phyloP scores from a whole-genome alignment of 2,888 invertebrate species.

The Drosophila birchii region DNA sequence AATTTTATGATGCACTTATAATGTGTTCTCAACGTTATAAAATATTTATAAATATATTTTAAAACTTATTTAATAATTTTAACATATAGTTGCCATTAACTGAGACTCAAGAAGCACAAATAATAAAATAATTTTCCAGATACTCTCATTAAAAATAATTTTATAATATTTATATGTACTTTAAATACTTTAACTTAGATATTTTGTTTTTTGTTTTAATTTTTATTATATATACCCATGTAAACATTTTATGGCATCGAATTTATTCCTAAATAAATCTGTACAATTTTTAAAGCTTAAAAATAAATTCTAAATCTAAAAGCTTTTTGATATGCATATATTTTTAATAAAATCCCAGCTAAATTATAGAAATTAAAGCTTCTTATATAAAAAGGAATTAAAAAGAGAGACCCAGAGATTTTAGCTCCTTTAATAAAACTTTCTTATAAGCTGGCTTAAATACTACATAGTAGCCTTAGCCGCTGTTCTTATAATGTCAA shows the following conservation, averaged over 20 bases:
- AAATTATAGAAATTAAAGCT: background rate
- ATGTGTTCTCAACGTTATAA: too few relatives aligned
- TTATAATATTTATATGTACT: background rate
- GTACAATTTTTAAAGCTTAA: background rate
- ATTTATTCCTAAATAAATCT: background rate
- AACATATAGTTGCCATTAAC: background rate
- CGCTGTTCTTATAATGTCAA: slow-evolving; percentile 12
- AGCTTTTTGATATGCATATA: background rate
- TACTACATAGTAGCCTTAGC: background rate
- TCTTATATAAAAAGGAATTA: too few relatives aligned
- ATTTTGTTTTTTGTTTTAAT: too few relatives aligned
- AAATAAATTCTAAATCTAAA: background rate
- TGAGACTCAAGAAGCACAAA: background rate
- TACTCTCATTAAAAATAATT: background rate
- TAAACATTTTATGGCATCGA: background rate
- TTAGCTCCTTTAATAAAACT: background rate
- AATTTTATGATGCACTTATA: background rate
- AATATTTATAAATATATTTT: background rate
- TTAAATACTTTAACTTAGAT: background rate
- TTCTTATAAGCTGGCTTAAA: background rate
- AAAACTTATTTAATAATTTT: background rate
- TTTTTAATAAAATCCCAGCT: background rate
- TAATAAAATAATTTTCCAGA: too few relatives aligned
- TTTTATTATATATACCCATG: too few relatives aligned
- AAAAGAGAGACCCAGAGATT: background rate